These are phyloP conservation scores for Aradus depressus DNA, from an alignment of 2,888 invertebrate genomes.

Conservation along the genomic window DNA sequence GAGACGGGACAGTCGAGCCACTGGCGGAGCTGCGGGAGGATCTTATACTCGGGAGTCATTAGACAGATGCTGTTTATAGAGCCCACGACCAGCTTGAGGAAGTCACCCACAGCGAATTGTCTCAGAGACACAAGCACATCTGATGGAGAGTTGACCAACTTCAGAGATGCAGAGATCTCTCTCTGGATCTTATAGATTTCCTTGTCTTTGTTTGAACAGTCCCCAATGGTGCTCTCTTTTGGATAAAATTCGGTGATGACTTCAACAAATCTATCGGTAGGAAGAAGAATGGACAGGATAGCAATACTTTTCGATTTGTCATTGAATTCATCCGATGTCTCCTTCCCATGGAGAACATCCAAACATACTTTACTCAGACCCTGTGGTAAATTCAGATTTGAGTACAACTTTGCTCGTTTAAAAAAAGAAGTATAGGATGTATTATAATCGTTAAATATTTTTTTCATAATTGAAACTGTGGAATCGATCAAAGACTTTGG, in stretches of 20 bases:
- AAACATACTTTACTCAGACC: background rate
- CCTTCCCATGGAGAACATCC: background rate
- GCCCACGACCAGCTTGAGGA: conserved; percentile 22
- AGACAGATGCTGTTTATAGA: conserved; percentile 15
- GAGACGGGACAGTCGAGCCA: conserved; percentile 23
- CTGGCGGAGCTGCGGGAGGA: conserved; percentile 13
- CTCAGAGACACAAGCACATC: conserved; percentile 12
- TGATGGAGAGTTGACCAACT: conserved; percentile 12
- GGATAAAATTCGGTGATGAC: conserved; percentile 9
- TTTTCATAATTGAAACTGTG: background rate
- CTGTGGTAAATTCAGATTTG: conserved; percentile 6
- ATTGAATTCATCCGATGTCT: background rate
- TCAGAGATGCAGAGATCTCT: conserved; percentile 11
- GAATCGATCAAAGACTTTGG: background rate
- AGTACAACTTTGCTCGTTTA: conserved; percentile 7
- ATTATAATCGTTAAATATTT: background rate
- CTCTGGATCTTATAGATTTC: conserved; percentile 16
- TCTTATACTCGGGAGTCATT: conserved; percentile 18
- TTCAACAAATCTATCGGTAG: conserved; percentile 10
- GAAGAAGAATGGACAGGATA: conserved; percentile 14
- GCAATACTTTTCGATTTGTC: too few species aligned
- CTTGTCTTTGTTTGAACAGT: conserved; percentile 14
- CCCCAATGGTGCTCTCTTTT: conserved; percentile 6
- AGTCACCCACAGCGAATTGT: conserved; percentile 23
- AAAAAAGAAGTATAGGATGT: conserved; percentile 6